Conservation (phyloP, 2,113 vertebrate genomes). For the Excalfactoria chinensis region DNA sequence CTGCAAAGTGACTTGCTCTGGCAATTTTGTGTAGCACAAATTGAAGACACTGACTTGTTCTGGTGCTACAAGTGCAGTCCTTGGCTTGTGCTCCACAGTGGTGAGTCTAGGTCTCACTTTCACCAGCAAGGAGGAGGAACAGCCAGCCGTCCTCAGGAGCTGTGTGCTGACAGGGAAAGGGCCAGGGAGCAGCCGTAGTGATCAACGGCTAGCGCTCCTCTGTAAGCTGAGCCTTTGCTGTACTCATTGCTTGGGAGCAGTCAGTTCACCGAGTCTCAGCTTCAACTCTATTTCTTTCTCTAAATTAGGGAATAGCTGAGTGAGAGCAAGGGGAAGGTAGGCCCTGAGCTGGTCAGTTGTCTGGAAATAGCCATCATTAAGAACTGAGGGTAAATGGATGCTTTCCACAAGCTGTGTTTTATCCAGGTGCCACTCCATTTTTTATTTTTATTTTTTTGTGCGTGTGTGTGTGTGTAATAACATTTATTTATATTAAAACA, state of each 20-base stretch:
- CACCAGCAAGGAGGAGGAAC: conserved; percentile 41
- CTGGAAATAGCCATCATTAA: not conserved
- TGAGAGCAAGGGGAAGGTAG: not conserved
- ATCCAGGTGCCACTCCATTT: conserved; percentile 79
- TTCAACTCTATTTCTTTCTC: not conserved
- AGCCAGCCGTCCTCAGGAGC: conserved; percentile 22
- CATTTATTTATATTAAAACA: conserved; percentile 77
- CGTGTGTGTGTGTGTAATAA: conserved; percentile 58
- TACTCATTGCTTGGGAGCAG: conserved; percentile 11
- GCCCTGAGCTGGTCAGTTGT: not conserved
- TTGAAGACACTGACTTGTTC: conserved; percentile 32
- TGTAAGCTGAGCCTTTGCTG: not conserved
- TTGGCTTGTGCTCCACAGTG: not conserved
- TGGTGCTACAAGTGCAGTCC: conserved; percentile 35
- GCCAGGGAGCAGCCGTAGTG: not conserved
- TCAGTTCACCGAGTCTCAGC: not conserved
- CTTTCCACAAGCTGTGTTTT: conserved; percentile 70
- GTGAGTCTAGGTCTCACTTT: not conserved
- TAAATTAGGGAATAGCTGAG: conserved; percentile 46
- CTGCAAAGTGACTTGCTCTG: conserved; percentile 38
- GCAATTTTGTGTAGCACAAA: conserved; percentile 38
- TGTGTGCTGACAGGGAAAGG: conserved; percentile 33
- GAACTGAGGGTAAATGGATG: conserved; percentile 21
- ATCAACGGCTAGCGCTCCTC: not conserved
- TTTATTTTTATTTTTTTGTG: conserved; percentile 8